Conservation (phyloP, 2,888 invertebrate species). For the Altica lythri region DNA sequence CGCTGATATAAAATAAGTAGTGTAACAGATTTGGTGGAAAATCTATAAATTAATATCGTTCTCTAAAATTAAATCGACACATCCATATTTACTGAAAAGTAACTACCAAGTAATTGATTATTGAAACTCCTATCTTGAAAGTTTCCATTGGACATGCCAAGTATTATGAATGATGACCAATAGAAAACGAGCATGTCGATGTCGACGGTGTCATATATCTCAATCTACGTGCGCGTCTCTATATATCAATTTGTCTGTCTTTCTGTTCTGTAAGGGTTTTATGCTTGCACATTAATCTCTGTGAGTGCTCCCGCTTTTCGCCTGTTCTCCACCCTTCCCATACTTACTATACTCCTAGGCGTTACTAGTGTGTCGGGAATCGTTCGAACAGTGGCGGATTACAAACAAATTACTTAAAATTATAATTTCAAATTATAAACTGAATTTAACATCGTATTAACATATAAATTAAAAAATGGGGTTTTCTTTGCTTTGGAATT, state of each 20-base stretch:
- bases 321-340: slow-evolving; percentile 11
- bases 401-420: too few relatives aligned
- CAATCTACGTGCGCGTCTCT: slow-evolving; percentile 52
- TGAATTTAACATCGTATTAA: background rate
- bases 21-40: too few relatives aligned
- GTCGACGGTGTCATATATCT: slow-evolving; percentile 52
- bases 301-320: slow-evolving; percentile 45
- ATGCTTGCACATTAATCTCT: slow-evolving; percentile 53
- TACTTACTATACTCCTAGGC: slow-evolving; percentile 1
- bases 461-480: background rate
- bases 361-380: background rate
- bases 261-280: slow-evolving; percentile 45
- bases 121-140: slow-evolving; percentile 41
- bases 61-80: too few relatives aligned
- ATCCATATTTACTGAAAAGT: too few relatives aligned
- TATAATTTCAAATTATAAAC: background rate
- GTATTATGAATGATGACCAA: slow-evolving; percentile 54
- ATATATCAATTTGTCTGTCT: slow-evolving; percentile 56
- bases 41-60: too few relatives aligned
- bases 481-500: background rate
- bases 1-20: too few relatives aligned
- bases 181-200: slow-evolving; percentile 45
- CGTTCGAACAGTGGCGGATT: too few relatives aligned
- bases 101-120: slow-evolving; percentile 40
- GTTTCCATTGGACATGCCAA: slow-evolving; percentile 45